Percentiles rank a stretch among this genome's conserved stretches.
Conservation (phyloP, 2,797 vertebrate species). For the Leucoraja ocellata region DNA sequence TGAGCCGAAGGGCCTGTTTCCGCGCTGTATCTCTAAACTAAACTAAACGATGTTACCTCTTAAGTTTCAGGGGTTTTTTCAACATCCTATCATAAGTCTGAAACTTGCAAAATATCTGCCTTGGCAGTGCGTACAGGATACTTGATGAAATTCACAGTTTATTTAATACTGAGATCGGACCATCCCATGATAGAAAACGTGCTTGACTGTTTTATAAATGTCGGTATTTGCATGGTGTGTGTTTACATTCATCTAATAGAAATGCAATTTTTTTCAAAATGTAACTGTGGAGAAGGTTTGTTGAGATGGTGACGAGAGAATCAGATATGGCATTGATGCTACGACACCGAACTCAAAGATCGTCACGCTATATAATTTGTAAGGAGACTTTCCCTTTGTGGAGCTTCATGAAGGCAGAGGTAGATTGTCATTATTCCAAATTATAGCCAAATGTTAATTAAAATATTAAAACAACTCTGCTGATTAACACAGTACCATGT, state of each 20-base stretch:
- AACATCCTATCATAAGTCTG: neutral
- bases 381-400: neutral
- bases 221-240: too few species aligned
- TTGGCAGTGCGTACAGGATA: neutral
- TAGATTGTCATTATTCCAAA: neutral
- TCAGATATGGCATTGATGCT: neutral
- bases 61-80: neutral
- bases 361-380: neutral
- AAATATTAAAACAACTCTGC: conserved; percentile 24
- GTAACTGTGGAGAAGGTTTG: neutral
- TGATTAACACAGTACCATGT: conserved; percentile 31
- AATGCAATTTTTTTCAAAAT: neutral
- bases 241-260: neutral
- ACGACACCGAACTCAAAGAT: neutral
- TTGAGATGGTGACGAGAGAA: neutral
- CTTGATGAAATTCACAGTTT: neutral
- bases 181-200: neutral
- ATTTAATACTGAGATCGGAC: neutral
- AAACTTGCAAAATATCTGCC: neutral
- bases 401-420: neutral
- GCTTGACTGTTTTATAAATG: too few species aligned
- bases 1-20: too few species aligned
- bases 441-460: conserved; percentile 31
- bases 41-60: too few species aligned
- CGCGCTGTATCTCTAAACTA: too few species aligned